A percentile compares a stretch with the other conserved stretches of the same genome.
phyloP scores from a whole-genome alignment of 2,113 vertebrate genomes.

The Pipra filicauda region DNA sequence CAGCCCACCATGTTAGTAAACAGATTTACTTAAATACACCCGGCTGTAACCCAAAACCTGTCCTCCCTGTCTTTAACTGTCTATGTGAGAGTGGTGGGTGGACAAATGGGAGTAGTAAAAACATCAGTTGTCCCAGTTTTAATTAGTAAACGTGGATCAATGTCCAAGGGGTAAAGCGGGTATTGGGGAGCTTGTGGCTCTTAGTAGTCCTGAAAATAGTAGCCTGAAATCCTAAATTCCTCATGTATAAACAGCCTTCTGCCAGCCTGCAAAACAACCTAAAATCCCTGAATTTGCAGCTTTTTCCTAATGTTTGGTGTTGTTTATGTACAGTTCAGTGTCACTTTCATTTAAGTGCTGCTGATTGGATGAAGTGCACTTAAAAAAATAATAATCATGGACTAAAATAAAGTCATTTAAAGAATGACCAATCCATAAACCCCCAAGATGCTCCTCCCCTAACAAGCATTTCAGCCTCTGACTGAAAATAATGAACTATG shows the following conservation, averaged over 20 bases:
- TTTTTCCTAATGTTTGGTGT: neutral
- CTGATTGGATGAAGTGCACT: neutral
- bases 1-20: neutral
- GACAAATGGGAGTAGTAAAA: neutral
- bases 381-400: neutral
- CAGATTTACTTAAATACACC: neutral
- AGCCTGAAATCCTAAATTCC: neutral
- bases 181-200: neutral
- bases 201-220: neutral
- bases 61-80: neutral
- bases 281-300: neutral
- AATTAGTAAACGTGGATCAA: fast-evolving
- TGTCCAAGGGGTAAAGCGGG: neutral
- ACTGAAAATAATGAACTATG: neutral
- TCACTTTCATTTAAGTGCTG: neutral
- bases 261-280: neutral
- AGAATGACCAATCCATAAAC: neutral
- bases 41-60: neutral
- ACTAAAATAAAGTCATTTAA: neutral
- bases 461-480: neutral
- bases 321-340: neutral
- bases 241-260: neutral
- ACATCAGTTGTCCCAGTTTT: neutral
- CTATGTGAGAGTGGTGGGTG: neutral
- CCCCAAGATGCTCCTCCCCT: neutral